Base-by-base conservation (phyloP, 2,888 invertebrate species). In the Leptogaster cylindrica region DNA sequence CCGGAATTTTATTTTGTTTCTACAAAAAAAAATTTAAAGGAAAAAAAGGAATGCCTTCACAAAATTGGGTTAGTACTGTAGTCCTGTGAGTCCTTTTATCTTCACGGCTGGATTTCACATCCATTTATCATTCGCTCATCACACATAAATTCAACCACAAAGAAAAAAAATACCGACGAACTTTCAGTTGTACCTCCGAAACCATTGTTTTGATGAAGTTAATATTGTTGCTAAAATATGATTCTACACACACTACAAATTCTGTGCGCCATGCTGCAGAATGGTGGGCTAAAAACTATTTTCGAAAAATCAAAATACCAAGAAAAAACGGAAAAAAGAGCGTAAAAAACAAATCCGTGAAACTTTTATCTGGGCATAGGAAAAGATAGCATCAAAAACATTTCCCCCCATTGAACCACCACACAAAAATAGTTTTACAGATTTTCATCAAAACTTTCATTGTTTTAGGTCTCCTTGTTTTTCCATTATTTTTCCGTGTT, bases 321-420 rank as follows among this genome's bases (percentile, higher is more conserved):
- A 14, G 39, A 10, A 39, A 39, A 39, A 39, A 39, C n/a, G n/a
- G n/a, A n/a, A n/a, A n/a, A n/a, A n/a, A n/a, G n/a, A n/a, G n/a
- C n/a, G n/a, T n/a, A n/a, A n/a, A n/a, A n/a, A n/a, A n/a, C n/a
- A n/a, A n/a, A n/a, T n/a, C 10, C 14, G 6, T 39, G 3, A 10
- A 10, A 39, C n/a, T 39, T 39, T 39, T 39, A 39, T 39, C 39
- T 39, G 10, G 14, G 6, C 14, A 10, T 39, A 10, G 39, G 10
- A 39, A 39, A 14, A 39, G 39, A 10, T 39, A 39, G 14, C n/a
- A 39, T 39, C 39, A 39, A 39, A 39, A 39, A 39, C 39, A 39
- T 39, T 39, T 39, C 39, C 39, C 39, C n/a, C n/a, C n/a, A n/a
- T n/a, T n/a, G 39, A 39, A 14, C 10, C 14, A 39, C 3, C 39